Evolutionary conservation across 2,797 vertebrate species (phyloP), one percentile per base, ranked within the genome.

Genomic region (Myiotriccus ornatus): DNA sequence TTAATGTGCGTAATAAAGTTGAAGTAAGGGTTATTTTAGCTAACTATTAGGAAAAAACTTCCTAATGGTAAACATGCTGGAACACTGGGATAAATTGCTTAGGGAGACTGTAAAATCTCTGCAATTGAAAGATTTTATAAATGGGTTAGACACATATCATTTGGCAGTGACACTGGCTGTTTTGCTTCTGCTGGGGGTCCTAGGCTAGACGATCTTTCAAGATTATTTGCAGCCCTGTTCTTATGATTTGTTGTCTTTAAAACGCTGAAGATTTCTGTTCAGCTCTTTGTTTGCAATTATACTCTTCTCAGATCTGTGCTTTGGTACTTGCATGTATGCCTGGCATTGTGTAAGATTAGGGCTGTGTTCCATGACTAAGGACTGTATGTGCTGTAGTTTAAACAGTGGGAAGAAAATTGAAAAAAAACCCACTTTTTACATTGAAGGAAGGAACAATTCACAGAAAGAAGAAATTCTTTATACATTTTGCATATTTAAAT

Each of bases 21-120:
- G 34, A 46, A 83, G 41, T 68, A 64, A 69, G 49, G 46, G 23
- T 56, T 89, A 39, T 85, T 95, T 74, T 37, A 74, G 44, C 77
- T 19, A 41, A 37, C 34, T 77, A 56, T 34, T 52, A 46, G 18
- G 34, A 57, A 60, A 24, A 93, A 80, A 4, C 53, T 75, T 84
- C 18, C 41, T 79, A 14, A 65, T n/a, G 43, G 14, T 78, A 34
- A 92, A 37, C 37, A 15, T 82, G 35, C 39, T 69, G 63, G 63
- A 84, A 59, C 28, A 15, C 17, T 43, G 65, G 27, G 62, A 49
- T 84, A 68, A 78, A 68, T 86, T 73, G 24, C 34, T 74, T 18
- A 35, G 28, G 71, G 47, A 57, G 20, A 21, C 43, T 55, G 32
- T 80, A 37, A 84, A 79, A 47, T 79, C 83, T 87, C 67, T 59